Percentiles rank a stretch among this genome's conserved stretches.
Evolutionary conservation across 2,113 vertebrate species (phyloP).

Genomic region (Odocoileus virginianus): DNA sequence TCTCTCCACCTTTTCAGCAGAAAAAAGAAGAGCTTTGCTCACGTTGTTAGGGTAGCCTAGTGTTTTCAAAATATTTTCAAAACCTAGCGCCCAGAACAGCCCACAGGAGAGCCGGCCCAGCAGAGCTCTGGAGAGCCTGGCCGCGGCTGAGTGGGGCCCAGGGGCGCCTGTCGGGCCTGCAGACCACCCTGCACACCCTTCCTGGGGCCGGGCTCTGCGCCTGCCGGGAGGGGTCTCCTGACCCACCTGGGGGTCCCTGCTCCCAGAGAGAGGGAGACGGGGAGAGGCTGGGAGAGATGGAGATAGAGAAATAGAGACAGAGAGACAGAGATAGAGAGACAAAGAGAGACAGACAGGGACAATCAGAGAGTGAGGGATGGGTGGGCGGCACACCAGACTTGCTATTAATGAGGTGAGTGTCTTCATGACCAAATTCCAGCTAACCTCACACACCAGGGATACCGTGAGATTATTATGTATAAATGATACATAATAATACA

Average conservation of each 20-base stretch:
- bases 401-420: neutral
- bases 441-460: neutral
- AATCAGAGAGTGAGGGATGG: neutral
- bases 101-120: neutral
- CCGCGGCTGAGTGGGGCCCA: accelerated
- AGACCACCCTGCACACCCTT: accelerated
- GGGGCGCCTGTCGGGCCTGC: neutral
- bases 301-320: neutral
- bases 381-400: accelerated
- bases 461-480: neutral
- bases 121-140: accelerated
- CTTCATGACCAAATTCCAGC: neutral
- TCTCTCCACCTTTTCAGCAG: neutral
- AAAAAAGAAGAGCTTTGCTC: neutral
- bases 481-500: neutral
- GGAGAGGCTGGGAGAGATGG: neutral
- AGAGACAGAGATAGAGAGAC: accelerated
- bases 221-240: neutral
- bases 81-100: neutral
- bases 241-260: neutral
- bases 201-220: neutral
- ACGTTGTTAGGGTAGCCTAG: neutral
- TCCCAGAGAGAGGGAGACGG: neutral
- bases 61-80: conserved; percentile 49
- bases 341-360: too few species aligned